A percentile compares a stretch with the other conserved stretches of the same genome.
Evolutionary conservation across 2,113 vertebrate genomes (phyloP).

Genomic region (Charadrius vociferus): DNA sequence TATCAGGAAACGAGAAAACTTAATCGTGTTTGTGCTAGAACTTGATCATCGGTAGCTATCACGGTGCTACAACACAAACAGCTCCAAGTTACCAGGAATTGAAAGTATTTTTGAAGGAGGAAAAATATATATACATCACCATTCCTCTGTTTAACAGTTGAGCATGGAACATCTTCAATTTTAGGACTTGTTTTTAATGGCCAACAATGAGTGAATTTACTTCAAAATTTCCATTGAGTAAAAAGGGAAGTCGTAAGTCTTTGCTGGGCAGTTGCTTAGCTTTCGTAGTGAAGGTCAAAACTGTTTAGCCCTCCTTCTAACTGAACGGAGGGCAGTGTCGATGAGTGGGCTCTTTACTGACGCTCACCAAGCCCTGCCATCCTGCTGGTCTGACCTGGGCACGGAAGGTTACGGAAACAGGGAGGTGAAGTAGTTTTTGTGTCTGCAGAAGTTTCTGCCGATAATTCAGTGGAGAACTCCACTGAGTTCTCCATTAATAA

Average conservation of each 20-base stretch:
- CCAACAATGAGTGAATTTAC: background rate
- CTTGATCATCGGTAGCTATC: background rate
- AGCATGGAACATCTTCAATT: background rate
- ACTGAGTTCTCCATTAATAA: rapidly evolving
- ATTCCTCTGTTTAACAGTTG: background rate
- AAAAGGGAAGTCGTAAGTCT: rapidly evolving
- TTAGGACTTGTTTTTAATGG: background rate
- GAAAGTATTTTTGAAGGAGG: background rate
- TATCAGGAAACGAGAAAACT: background rate
- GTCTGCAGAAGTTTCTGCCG: background rate
- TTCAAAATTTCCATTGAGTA: background rate
- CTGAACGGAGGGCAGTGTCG: rapidly evolving
- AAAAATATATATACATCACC: rapidly evolving
- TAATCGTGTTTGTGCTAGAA: background rate
- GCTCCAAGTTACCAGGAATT: rapidly evolving
- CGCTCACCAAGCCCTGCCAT: rapidly evolving
- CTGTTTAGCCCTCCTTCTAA: background rate
- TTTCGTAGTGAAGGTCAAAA: background rate
- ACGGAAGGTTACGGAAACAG: too few relatives aligned
- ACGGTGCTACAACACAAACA: background rate
- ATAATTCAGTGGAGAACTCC: background rate
- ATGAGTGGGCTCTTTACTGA: background rate
- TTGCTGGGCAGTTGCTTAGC: background rate
- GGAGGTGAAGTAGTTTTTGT: background rate
- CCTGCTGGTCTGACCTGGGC: background rate